Evolutionary conservation across 1,140 invertebrate genomes (phyloP).

Genomic region (Platorchestia sp.): DNA sequence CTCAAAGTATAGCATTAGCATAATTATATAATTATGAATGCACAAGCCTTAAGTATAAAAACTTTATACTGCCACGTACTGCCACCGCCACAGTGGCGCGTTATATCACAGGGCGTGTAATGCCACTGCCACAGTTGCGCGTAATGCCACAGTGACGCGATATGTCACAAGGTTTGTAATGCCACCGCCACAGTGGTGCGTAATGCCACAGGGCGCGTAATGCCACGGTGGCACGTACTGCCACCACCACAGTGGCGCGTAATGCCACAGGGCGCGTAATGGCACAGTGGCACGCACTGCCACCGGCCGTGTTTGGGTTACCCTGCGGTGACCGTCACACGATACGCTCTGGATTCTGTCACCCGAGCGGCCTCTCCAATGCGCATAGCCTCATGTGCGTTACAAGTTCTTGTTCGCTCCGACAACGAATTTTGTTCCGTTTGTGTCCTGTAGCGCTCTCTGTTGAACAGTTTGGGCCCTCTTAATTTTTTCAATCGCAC

Average conservation of each 20-base stretch:
- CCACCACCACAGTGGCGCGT: background rate
- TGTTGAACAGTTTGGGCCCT: background rate
- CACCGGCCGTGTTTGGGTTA: background rate
- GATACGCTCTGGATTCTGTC: background rate
- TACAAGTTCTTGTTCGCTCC: background rate
- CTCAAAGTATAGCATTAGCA: too few relatives aligned
- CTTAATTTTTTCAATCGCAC: background rate
- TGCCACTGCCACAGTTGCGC: too few relatives aligned
- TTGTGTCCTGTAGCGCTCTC: background rate
- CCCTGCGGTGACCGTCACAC: background rate
- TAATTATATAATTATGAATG: too few relatives aligned
- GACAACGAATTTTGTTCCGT: background rate
- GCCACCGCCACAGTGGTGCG: background rate
- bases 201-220: background rate
- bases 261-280: background rate
- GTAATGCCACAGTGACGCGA: too few relatives aligned
- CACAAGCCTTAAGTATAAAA: too few relatives aligned
- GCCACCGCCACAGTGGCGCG: too few relatives aligned
- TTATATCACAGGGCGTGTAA: too few relatives aligned
- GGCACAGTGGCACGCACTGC: too few relatives aligned
- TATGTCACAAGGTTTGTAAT: background rate
- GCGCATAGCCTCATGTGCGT: background rate
- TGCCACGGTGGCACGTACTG: background rate
- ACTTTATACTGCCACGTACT: too few relatives aligned
- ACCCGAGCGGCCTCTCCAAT: background rate